Evolutionary conservation across 2,888 invertebrate genomes (phyloP), one percentile per base, ranked within the genome.

Genomic region (Brassicogethes aeneus): DNA sequence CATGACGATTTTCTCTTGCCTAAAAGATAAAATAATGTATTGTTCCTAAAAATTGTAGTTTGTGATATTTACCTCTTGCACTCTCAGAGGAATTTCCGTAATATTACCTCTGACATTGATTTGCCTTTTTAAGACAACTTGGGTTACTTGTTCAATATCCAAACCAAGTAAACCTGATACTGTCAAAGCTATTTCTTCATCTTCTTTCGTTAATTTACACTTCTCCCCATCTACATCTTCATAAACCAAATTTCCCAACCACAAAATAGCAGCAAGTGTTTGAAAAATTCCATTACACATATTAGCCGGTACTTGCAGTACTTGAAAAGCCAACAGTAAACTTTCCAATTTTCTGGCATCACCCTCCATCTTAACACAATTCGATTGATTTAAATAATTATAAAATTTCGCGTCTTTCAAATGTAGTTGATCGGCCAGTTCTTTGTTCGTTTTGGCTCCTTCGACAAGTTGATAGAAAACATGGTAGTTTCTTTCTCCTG

Each of bases 101-200:
- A 92, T 89, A 63, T 90, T 92, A 2, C 93, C 92, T 5, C 92
- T 76, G 15, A 93, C 92, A 60, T 92, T 92, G 61, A 93, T 93
- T 66, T 62, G 62, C 36, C 56, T 75, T 41, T 79, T 68, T 16
- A 90, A 66, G 16, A 86, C 74, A 15, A 91, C 87, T 56, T 88
- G 80, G 39, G 77, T 77, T 8, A 92, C 75, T 52, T 84, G 84
- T 37, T 82, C 82, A 36, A 77, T 72, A 37, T 84, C 79, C 36
- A 92, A 69, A 0, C 89, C 89, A 42, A 93, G 69, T 39, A 93
- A 70, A 37, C 74, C 73, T 2, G 82, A 81, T 2, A 92, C 79
- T 1, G 79, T 86, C 1, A 74, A 76, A 17, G 89, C 72, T 39
- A 89, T 84, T 30, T 81, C 78, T 46, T 79, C 75, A 42, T 89